These are phyloP conservation scores for Pogonus chalceus DNA, from an alignment of 1,140 invertebrate species.

Conservation along the genomic window DNA sequence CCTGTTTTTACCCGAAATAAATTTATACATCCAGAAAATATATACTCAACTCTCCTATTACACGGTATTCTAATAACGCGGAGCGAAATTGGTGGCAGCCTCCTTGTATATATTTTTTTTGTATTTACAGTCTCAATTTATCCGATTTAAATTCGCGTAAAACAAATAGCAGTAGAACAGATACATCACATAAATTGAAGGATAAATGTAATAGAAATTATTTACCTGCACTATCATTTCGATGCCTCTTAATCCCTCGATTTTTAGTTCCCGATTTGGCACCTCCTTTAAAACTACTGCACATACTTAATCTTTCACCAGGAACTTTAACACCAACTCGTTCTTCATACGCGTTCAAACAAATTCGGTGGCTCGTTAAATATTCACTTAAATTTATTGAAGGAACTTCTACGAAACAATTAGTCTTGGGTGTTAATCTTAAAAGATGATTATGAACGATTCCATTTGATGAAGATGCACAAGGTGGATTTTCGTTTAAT, in stretches of 20 bases:
- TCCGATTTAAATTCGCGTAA: too few species aligned
- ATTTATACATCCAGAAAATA: too few species aligned
- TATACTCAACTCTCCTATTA: slow-evolving; percentile 8
- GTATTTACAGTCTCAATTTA: too few species aligned
- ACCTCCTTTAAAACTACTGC: slow-evolving; percentile 8
- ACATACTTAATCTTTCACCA: slow-evolving; percentile 27
- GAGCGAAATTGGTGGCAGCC: too few species aligned
- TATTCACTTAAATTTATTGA: slow-evolving; percentile 62
- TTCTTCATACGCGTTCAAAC: slow-evolving; percentile 60
- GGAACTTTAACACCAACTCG: slow-evolving; percentile 47
- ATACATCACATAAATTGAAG: too few species aligned
- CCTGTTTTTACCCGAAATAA: slow-evolving; percentile 3
- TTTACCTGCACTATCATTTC: slow-evolving; percentile 44
- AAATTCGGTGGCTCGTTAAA: slow-evolving; percentile 61
- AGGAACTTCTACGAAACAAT: slow-evolving; percentile 53
- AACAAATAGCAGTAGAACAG: too few species aligned
- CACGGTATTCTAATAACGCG: too few species aligned
- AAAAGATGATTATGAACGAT: slow-evolving; percentile 27
- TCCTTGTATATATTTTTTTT: too few species aligned
- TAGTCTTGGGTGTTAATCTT: slow-evolving; percentile 41
- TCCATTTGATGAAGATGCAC: slow-evolving; percentile 16
- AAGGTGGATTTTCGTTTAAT: slow-evolving; percentile 22
- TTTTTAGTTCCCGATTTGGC: not conserved
- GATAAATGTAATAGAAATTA: slow-evolving; percentile 21
- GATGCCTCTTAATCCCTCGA: slow-evolving; percentile 37